A percentile compares a stretch with the other conserved stretches of the same genome.
Evolutionary conservation across 2,888 invertebrate species (phyloP).

Genomic region (Campoplex capitator): DNA sequence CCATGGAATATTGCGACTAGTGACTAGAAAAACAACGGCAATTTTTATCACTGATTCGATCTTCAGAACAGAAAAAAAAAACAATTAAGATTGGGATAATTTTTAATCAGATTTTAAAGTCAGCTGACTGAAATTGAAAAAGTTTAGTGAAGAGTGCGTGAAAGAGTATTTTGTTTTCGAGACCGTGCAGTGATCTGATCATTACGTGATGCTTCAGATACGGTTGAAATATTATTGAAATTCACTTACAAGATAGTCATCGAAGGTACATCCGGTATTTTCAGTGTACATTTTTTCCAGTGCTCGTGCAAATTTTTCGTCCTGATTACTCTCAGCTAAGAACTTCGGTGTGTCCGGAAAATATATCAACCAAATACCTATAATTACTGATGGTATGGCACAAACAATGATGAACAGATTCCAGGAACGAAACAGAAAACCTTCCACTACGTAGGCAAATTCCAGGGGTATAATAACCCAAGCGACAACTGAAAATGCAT

Average conservation of each 20-base stretch:
- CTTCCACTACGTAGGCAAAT: conserved; percentile 86
- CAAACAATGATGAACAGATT: conserved; percentile 91
- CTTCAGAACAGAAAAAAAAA: background rate
- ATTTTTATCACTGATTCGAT: background rate
- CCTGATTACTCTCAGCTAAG: conserved; percentile 90
- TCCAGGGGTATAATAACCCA: conserved; percentile 91
- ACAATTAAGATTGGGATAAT: background rate
- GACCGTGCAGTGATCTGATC: background rate
- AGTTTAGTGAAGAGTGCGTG: no score
- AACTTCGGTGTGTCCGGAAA: conserved; percentile 94
- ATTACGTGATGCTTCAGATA: background rate
- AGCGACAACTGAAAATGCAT: conserved; percentile 87
- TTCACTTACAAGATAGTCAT: conserved; percentile 83
- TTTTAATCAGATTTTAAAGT: no score
- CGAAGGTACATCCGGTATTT: conserved; percentile 87
- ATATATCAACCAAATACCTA: conserved; percentile 88
- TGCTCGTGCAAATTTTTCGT: conserved; percentile 89
- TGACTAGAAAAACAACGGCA: background rate
- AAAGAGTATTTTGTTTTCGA: background rate
- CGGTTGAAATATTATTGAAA: background rate
- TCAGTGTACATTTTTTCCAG: conserved; percentile 89
- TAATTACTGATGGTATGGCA: conserved; percentile 88
- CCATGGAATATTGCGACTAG: background rate
- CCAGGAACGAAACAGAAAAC: conserved; percentile 91
- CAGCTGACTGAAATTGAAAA: no score